Evolutionary conservation across 2,113 vertebrate species (phyloP).

Genomic region (Sula dactylatra): DNA sequence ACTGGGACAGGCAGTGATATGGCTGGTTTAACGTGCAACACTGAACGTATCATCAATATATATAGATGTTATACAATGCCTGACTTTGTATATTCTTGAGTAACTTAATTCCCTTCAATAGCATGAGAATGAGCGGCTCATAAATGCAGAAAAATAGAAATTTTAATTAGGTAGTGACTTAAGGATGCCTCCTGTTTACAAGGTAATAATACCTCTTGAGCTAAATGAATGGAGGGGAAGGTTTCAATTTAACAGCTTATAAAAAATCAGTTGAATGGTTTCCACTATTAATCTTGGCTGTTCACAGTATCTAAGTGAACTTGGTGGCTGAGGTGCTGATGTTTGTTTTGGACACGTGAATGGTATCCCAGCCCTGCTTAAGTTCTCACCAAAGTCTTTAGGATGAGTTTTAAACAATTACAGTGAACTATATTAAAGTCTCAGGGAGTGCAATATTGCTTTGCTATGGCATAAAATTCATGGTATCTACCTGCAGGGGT

Average conservation of each 20-base stretch:
- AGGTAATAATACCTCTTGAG: not conserved
- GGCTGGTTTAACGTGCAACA: not conserved
- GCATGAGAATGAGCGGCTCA: not conserved
- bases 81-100: not conserved
- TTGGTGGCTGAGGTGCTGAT: not conserved
- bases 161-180: constrained; percentile 20
- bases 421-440: not conserved
- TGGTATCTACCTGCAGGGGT: not conserved
- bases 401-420: not conserved
- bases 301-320: not conserved
- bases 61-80: not conserved
- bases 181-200: constrained; percentile 12
- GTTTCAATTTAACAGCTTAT: not conserved
- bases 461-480: not conserved
- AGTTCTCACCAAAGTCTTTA: not conserved
- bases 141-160: constrained; percentile 20
- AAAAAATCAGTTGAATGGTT: not conserved
- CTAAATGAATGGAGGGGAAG: not conserved
- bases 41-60: not conserved
- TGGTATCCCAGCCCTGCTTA: not conserved
- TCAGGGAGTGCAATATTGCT: not conserved
- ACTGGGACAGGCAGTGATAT: not conserved
- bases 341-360: not conserved
- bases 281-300: not conserved
- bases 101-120: not conserved